These are phyloP conservation scores for Poecilia wingei DNA, from an alignment of 2,797 vertebrate species.

Conservation along the genomic window DNA sequence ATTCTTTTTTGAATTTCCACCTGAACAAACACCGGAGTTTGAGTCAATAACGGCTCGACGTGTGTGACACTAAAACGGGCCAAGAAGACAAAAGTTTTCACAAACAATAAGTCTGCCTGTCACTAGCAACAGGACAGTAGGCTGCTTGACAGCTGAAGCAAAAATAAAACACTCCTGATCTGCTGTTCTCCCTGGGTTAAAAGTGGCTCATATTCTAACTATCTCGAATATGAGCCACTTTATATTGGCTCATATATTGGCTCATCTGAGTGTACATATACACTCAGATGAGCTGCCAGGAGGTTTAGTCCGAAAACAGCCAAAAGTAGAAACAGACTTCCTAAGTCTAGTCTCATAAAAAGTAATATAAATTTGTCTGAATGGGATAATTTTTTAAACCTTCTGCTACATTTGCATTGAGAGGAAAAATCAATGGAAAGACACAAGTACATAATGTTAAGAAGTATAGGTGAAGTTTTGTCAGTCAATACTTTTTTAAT, in stretches of 20 bases:
- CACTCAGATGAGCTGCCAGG: neutral
- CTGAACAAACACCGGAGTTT: neutral
- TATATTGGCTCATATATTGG: no score
- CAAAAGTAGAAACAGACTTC: neutral
- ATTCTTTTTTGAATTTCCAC: conserved; percentile 6
- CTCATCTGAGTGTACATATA: neutral
- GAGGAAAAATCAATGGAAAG: neutral
- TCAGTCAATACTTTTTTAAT: neutral
- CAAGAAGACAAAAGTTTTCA: neutral
- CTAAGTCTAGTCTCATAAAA: neutral
- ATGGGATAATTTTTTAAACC: neutral
- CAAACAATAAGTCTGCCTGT: neutral
- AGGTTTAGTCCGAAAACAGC: neutral
- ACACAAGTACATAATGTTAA: neutral
- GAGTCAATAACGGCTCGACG: neutral
- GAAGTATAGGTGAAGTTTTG: neutral
- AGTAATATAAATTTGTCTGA: neutral
- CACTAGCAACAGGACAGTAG: neutral
- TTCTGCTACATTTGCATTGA: neutral
- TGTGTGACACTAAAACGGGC: neutral
- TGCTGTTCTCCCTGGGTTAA: neutral
- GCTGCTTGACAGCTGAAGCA: neutral
- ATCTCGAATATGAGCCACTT: no score
- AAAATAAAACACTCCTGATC: neutral
- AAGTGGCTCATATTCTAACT: neutral